Evolutionary conservation across 1,140 invertebrate genomes (phyloP), one percentile per base, ranked within the genome.

Genomic region (Drosophila leontia): DNA sequence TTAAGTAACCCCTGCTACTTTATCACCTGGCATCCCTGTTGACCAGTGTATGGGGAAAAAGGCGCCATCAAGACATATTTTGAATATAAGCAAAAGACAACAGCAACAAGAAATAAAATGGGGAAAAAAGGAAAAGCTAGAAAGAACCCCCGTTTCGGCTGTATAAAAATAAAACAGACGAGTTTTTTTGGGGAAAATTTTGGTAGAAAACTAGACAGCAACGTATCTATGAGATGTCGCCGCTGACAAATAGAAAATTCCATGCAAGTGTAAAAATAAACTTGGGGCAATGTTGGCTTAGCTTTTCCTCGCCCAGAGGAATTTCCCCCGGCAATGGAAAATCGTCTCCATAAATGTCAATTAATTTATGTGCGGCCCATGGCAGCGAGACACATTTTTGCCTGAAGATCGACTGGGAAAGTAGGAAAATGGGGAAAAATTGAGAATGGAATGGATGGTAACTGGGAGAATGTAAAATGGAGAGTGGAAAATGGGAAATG

Each of bases 211-310:
- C 11, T 44, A 8, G 26, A 61, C 41, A 68, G 45, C 68, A 39
- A 29, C 48, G 41, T 75, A 42, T 68, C 56, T 61, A 45, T 71
- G 56, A 76, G 47, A 48, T 50, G 71, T 62, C 48, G 57, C n/a
- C 32, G 82, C 83, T 88, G 83, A 80, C 84, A 88, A 87, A 87
- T 88, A 80, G 59, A 88, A 68, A 82, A 80, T 86, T 84, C 82
- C 82, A 76, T 78, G 78, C 65, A 76, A 63, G 78, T 78, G 65
- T 86, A 85, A 85, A 84, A 85, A 85, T 82, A 86, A 68, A 69
- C 67, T 45, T 55, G 29, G n/a, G 53, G 44, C 48, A 59, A 76
- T 42, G 55, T 56, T 59, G 65, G 72, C 61, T 68, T 74, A 41
- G 35, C 70, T 39, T 53, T 56, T 55, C 23, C 15, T 32, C 19